Conservation (phyloP, 2,113 vertebrate species). For the Cryptotis parvus region DNA sequence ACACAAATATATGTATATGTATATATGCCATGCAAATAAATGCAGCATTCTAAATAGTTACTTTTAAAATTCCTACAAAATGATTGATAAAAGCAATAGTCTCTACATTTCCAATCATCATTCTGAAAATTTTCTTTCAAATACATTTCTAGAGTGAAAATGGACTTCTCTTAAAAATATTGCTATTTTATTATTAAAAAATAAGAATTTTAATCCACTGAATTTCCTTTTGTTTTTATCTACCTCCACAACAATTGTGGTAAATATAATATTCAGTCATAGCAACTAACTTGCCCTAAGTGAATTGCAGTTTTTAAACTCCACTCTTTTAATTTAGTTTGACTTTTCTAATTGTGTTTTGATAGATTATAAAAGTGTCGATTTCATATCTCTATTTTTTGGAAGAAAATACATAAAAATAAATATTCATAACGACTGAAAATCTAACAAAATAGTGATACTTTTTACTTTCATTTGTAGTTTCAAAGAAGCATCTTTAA, state of each 20-base stretch:
- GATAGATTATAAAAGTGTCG: background rate
- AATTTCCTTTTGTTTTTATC: background rate
- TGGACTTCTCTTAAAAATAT: background rate
- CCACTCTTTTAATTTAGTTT: background rate
- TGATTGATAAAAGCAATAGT: background rate
- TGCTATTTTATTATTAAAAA: background rate
- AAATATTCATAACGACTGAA: background rate
- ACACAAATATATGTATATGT: too few species aligned
- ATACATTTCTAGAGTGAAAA: background rate
- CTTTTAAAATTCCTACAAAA: background rate
- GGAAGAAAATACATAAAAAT: background rate
- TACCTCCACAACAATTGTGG: background rate
- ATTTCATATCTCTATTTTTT: background rate
- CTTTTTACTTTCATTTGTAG: constrained; percentile 29
- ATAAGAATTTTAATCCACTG: background rate
- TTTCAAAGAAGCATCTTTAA: background rate
- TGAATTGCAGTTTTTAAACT: background rate
- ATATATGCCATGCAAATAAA: too few species aligned
- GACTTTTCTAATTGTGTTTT: constrained; percentile 11
- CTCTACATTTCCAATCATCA: background rate
- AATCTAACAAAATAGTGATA: constrained; percentile 33
- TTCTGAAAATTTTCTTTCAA: background rate
- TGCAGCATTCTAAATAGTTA: background rate
- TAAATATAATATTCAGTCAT: background rate
- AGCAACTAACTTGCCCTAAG: background rate